phyloP scores from a whole-genome alignment of 2,797 vertebrate species.

The Rhodeus uyekii region DNA sequence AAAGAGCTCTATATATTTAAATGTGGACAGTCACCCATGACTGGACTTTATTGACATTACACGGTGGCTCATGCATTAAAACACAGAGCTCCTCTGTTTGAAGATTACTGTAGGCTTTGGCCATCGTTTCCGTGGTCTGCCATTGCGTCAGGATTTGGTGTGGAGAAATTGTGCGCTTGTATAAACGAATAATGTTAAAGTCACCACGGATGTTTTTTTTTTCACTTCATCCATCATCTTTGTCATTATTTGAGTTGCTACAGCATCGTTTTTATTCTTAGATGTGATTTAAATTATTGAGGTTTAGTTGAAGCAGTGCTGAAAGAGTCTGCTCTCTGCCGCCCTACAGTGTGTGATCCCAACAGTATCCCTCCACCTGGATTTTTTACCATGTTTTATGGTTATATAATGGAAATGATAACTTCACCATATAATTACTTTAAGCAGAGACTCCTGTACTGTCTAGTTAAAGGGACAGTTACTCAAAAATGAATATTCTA shows the following conservation, averaged over 20 bases:
- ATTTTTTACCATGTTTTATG: neutral
- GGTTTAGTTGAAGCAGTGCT: neutral
- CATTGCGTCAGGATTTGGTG: constrained; percentile 20
- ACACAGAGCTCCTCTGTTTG: constrained; percentile 36
- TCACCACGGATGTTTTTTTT: neutral
- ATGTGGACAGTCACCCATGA: constrained; percentile 46
- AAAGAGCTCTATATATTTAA: constrained; percentile 45
- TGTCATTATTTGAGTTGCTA: constrained; percentile 21
- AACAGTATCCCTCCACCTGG: neutral
- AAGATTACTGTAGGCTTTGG: constrained; percentile 34
- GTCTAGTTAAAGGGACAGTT: neutral
- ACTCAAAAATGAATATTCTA: neutral
- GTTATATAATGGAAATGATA: constrained; percentile 21
- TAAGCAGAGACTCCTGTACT: neutral
- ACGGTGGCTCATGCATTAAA: constrained; percentile 30
- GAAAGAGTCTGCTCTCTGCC: neutral
- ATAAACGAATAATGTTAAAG: constrained; percentile 14
- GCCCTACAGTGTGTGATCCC: constrained; percentile 8
- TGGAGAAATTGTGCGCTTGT: constrained; percentile 3
- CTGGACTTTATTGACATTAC: constrained; percentile 44
- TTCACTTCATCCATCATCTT: neutral
- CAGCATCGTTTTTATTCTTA: constrained; percentile 12
- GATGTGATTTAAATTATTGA: neutral
- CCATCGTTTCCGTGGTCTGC: constrained; percentile 1
- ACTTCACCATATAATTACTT: neutral